Percentiles rank a stretch among this genome's conserved stretches.
Evolutionary conservation across 2,113 vertebrate genomes (phyloP).

Genomic region (Neopipo cinnamomea): DNA sequence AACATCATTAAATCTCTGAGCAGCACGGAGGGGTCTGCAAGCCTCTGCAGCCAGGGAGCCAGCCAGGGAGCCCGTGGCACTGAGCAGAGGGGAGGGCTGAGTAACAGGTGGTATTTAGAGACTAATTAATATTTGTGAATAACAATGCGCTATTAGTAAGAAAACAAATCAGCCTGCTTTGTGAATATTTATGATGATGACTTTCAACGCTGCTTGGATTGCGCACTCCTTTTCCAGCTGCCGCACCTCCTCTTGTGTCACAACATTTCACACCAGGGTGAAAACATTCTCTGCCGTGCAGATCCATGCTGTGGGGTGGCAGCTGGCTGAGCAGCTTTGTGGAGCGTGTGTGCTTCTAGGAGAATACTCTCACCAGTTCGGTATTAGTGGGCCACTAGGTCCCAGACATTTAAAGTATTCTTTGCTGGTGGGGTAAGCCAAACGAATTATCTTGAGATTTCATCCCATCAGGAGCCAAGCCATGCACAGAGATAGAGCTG

Average conservation of each 20-base stretch:
- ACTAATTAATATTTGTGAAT: slow-evolving; percentile 58
- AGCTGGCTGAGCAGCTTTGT: neutral
- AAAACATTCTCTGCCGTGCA: accelerated
- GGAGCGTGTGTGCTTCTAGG: accelerated
- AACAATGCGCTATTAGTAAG: slow-evolving; percentile 20
- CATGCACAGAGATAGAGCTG: slow-evolving; percentile 38
- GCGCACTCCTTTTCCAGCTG: neutral
- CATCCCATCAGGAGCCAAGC: slow-evolving; percentile 39
- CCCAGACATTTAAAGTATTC: neutral
- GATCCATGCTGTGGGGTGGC: accelerated
- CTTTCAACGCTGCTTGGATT: neutral
- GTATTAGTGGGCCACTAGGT: neutral
- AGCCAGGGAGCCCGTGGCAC: neutral
- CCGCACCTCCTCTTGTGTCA: neutral
- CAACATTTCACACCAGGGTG: neutral
- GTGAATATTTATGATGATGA: slow-evolving; percentile 41
- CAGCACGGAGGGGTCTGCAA: neutral
- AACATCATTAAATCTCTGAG: slow-evolving; percentile 42
- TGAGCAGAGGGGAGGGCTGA: neutral
- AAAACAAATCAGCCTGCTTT: slow-evolving; percentile 36
- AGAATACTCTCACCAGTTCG: neutral
- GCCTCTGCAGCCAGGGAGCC: neutral
- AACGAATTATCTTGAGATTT: slow-evolving; percentile 34
- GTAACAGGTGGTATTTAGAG: slow-evolving; percentile 51
- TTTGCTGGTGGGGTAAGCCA: neutral